Evolutionary conservation across 2,113 vertebrate species (phyloP).

Genomic region (Nerophis ophidion): DNA sequence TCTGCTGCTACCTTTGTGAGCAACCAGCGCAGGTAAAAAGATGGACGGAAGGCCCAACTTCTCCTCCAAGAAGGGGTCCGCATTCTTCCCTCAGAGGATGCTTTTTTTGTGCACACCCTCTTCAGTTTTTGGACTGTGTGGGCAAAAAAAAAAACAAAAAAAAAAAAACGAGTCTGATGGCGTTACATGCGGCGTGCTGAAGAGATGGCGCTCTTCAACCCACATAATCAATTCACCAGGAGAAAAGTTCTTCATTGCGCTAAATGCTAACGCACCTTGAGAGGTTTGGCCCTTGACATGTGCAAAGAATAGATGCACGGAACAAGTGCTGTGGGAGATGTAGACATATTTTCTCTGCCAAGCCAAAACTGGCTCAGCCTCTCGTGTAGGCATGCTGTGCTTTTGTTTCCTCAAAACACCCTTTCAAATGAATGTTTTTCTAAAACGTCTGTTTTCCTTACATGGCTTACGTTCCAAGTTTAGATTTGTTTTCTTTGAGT

Average conservation of each 20-base stretch:
- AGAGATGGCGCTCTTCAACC: constrained; percentile 60
- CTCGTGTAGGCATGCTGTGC: constrained; percentile 38
- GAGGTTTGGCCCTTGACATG: constrained; percentile 57
- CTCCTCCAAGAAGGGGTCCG: constrained; percentile 62
- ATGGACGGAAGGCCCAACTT: constrained; percentile 49
- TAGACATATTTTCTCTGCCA: constrained; percentile 54
- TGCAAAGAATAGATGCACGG: constrained; percentile 55
- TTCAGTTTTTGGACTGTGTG: constrained; percentile 59
- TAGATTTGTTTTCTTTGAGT: neutral
- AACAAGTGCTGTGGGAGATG: constrained; percentile 49
- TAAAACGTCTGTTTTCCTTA: neutral
- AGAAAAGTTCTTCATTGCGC: constrained; percentile 43
- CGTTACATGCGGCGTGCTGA: constrained; percentile 48
- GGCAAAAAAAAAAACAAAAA: constrained; percentile 52
- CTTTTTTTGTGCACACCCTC: constrained; percentile 48
- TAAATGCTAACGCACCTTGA: constrained; percentile 68
- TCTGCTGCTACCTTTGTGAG: constrained; percentile 66
- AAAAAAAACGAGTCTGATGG: constrained; percentile 42
- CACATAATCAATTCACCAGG: constrained; percentile 60
- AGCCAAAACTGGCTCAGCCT: constrained; percentile 50
- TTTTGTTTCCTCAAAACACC: constrained; percentile 28
- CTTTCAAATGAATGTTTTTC: constrained; percentile 12
- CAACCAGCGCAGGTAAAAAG: constrained; percentile 37
- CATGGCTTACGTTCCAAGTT: too few species aligned
- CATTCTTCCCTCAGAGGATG: constrained; percentile 54